Conservation (phyloP, 2,888 invertebrate species). For the Cactoblastis cactorum region DNA sequence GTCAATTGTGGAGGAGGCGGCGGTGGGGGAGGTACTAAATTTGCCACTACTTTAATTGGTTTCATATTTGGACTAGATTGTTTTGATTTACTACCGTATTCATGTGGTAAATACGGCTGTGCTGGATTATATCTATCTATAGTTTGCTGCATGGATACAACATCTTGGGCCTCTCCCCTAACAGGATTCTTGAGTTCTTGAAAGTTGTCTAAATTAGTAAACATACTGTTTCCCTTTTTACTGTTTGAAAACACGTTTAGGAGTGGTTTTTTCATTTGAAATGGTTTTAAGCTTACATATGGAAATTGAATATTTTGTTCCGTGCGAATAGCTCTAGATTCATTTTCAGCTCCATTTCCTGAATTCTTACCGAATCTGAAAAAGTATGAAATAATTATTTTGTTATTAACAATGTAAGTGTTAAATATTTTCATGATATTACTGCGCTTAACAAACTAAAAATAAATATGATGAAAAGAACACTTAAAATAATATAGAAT, state of each 20-base stretch:
- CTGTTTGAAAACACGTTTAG: slow-evolving; percentile 36
- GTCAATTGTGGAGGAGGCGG: slow-evolving; percentile 48
- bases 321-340: slow-evolving; percentile 67
- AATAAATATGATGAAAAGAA: no score
- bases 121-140: slow-evolving; percentile 74
- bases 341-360: slow-evolving; percentile 66
- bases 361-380: slow-evolving; percentile 60
- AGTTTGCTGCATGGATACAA: slow-evolving; percentile 37
- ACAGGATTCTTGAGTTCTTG: slow-evolving; percentile 56
- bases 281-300: slow-evolving; percentile 67
- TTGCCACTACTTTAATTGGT: slow-evolving; percentile 46
- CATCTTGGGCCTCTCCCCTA: slow-evolving; percentile 67
- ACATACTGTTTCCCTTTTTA: slow-evolving; percentile 56
- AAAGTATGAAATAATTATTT: no score
- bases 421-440: no score
- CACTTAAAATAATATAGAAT: no score
- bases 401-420: no score
- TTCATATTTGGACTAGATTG: slow-evolving; percentile 37
- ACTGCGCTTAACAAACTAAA: no score
- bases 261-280: slow-evolving; percentile 57
- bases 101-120: slow-evolving; percentile 64
- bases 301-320: slow-evolving; percentile 65
- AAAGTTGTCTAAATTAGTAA: slow-evolving; percentile 57
- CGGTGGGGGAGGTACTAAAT: slow-evolving; percentile 58
- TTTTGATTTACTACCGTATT: slow-evolving; percentile 54